A percentile compares a stretch with the other conserved stretches of the same genome.
phyloP scores from a whole-genome alignment of 1,140 invertebrate genomes.

The Pseudomyrmex gracilis region DNA sequence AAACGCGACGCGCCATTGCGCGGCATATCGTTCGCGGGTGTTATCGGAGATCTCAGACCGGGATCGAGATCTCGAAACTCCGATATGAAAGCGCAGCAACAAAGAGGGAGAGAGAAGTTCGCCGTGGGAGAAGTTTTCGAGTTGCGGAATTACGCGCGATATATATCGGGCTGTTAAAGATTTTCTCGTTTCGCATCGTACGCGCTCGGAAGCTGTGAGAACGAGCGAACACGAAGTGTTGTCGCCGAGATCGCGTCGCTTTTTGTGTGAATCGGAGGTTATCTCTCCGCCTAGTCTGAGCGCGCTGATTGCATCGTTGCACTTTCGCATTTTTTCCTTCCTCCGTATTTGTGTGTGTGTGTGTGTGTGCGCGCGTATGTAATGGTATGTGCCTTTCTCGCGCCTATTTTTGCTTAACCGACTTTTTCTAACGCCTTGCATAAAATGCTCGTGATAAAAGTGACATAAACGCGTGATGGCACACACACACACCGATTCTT shows the following conservation, averaged over 20 bases:
- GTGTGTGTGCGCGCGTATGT: background rate
- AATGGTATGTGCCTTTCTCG: too few species aligned
- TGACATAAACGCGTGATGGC: too few species aligned
- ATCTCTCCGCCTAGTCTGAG: background rate
- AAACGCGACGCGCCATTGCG: slow-evolving; percentile 23
- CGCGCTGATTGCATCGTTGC: slow-evolving; percentile 14
- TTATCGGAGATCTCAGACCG: slow-evolving; percentile 27
- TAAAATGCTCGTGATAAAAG: background rate
- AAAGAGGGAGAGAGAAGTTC: background rate
- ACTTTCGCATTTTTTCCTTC: background rate
- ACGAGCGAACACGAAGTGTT: background rate
- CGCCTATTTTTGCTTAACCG: background rate
- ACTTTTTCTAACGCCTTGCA: background rate
- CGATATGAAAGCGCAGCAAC: background rate
- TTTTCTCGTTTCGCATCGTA: background rate
- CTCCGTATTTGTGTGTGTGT: too few species aligned
- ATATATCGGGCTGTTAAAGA: slow-evolving; percentile 1
- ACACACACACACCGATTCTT: background rate
- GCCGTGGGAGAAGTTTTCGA: background rate
- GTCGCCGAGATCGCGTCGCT: background rate
- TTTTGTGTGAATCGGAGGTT: background rate
- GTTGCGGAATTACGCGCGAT: slow-evolving; percentile 12
- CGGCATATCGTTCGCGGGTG: slow-evolving; percentile 4
- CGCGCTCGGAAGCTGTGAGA: background rate
- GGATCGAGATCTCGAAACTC: too few species aligned